Percentiles rank a stretch among this genome's conserved stretches.
Conservation (phyloP, 2,113 vertebrate species). For the Baryphthengus martii region DNA sequence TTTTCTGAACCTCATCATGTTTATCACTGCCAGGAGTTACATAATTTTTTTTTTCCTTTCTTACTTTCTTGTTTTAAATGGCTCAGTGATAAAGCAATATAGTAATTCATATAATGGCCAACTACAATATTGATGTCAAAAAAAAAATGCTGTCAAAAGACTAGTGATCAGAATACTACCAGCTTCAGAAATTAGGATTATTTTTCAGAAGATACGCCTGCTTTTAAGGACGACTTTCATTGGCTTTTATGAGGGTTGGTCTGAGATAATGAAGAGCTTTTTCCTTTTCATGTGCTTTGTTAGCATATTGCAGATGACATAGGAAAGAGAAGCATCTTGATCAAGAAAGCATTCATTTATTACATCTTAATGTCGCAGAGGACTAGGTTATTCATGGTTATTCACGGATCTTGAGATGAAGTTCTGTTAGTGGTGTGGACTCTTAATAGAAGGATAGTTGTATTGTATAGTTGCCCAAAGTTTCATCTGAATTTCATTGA, state of each 20-base stretch:
- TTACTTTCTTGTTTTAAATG: neutral
- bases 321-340: neutral
- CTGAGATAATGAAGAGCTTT: neutral
- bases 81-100: neutral
- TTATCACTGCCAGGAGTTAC: neutral
- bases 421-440: neutral
- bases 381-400: neutral
- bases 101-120: neutral
- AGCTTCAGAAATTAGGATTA: neutral
- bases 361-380: neutral
- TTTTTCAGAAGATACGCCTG: neutral
- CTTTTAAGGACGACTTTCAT: neutral
- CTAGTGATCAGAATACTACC: neutral
- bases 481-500: neutral
- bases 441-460: neutral
- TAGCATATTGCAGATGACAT: neutral
- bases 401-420: neutral
- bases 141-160: neutral
- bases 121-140: neutral
- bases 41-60: neutral
- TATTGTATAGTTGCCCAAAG: neutral
- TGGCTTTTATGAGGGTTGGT: neutral
- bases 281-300: neutral
- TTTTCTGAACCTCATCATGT: neutral
- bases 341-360: neutral